These are phyloP conservation scores for Lasioglossum leucozonium DNA, from an alignment of 2,888 invertebrate genomes.

Conservation along the genomic window DNA sequence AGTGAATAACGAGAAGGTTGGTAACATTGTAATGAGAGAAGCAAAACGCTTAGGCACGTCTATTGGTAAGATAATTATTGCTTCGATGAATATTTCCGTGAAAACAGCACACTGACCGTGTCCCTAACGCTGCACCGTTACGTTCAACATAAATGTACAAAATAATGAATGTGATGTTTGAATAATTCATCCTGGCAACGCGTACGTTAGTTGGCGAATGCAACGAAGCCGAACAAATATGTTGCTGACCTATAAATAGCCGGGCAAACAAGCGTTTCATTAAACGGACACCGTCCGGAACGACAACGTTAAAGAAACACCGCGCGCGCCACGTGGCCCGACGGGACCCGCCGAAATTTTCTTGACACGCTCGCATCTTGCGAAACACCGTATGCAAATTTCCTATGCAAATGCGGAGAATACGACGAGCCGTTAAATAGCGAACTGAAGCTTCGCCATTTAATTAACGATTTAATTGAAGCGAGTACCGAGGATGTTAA, in stretches of 20 bases:
- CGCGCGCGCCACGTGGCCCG: not conserved
- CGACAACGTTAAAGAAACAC: slow-evolving; percentile 16
- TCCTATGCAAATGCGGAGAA: slow-evolving; percentile 28
- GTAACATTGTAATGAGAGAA: too few relatives aligned
- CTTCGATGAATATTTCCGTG: too few relatives aligned
- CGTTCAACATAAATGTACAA: too few relatives aligned
- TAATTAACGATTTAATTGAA: slow-evolving; percentile 59
- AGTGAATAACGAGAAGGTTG: too few relatives aligned
- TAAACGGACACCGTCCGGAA: not conserved
- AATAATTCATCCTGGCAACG: not conserved
- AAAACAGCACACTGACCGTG: too few relatives aligned
- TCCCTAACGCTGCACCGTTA: too few relatives aligned
- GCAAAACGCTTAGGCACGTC: too few relatives aligned
- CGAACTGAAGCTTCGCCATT: slow-evolving; percentile 41
- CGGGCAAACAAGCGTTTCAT: not conserved
- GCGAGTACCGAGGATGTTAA: slow-evolving; percentile 43
- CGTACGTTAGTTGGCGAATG: not conserved
- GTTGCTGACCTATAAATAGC: not conserved
- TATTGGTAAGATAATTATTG: too few relatives aligned
- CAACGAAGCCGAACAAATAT: not conserved
- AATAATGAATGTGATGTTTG: not conserved
- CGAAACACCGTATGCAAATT: slow-evolving; percentile 45
- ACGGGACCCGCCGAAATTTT: slow-evolving; percentile 23
- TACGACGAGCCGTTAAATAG: slow-evolving; percentile 27
- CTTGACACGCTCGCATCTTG: slow-evolving; percentile 26